phyloP scores from a whole-genome alignment of 1,140 invertebrate species.

The Nasonia giraulti region DNA sequence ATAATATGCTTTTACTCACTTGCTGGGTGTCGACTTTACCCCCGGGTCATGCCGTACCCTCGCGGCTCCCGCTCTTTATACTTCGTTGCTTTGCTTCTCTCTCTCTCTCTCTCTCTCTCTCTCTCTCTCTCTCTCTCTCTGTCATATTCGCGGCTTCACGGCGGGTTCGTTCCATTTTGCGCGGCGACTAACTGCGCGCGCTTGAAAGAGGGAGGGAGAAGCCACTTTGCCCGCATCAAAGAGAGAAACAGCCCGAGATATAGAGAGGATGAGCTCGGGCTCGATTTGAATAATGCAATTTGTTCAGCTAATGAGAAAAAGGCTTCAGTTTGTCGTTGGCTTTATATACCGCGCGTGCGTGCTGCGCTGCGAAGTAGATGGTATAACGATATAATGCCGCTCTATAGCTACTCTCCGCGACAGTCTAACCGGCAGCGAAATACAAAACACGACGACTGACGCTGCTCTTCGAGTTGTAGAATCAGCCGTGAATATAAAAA shows the following conservation, averaged over 20 bases:
- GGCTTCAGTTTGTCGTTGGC: neutral
- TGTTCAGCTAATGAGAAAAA: slow-evolving; percentile 49
- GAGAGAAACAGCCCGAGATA: neutral
- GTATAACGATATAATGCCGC: too few relatives aligned
- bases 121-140: neutral
- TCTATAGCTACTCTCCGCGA: too few relatives aligned
- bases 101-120: too few relatives aligned
- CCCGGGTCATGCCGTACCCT: neutral
- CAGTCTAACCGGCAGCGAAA: too few relatives aligned
- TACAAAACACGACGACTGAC: too few relatives aligned
- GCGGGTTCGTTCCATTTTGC: slow-evolving; percentile 6
- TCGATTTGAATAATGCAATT: slow-evolving; percentile 55
- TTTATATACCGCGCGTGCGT: neutral
- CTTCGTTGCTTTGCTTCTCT: neutral
- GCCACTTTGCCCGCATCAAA: neutral
- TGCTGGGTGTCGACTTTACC: neutral
- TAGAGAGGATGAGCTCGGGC: slow-evolving; percentile 22
- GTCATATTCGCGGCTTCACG: neutral
- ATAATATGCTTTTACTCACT: neutral
- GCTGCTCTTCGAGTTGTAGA: too few relatives aligned
- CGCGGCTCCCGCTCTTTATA: neutral
- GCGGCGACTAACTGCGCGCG: neutral
- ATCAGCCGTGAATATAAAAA: too few relatives aligned
- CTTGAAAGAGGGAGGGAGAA: neutral
- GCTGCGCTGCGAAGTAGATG: too few relatives aligned